A percentile compares a stretch with the other conserved stretches of the same genome.
Evolutionary conservation across 1,140 invertebrate genomes (phyloP).

Genomic region (Drosophila seguyi): DNA sequence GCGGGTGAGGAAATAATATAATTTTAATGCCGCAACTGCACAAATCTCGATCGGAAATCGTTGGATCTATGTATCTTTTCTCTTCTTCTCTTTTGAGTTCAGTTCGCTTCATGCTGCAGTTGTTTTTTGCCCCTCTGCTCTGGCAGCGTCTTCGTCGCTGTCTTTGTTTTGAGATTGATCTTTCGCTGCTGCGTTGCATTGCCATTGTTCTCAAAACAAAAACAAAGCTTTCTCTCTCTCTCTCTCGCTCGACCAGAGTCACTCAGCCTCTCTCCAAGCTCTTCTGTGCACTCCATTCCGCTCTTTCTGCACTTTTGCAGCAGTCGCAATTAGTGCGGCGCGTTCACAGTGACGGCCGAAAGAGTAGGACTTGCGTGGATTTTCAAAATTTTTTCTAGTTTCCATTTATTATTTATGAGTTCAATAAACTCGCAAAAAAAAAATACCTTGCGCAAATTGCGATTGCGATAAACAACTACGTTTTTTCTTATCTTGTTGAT

Average conservation of each 20-base stretch:
- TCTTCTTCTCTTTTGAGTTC: background rate
- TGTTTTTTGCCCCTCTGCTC: conserved; percentile 21
- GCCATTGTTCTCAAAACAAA: conserved; percentile 28
- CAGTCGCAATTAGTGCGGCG: conserved; percentile 62
- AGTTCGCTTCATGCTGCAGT: conserved; percentile 7
- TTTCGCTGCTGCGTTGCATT: conserved; percentile 16
- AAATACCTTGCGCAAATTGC: background rate
- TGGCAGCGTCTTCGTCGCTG: conserved; percentile 3
- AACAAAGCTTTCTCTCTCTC: conserved; percentile 26
- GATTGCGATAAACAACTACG: conserved; percentile 7
- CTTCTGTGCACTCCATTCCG: conserved; percentile 8
- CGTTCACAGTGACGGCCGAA: conserved; percentile 13
- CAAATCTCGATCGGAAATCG: conserved; percentile 37
- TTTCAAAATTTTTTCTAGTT: background rate
- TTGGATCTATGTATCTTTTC: conserved; percentile 37
- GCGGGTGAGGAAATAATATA: conserved; percentile 33
- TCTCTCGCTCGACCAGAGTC: background rate
- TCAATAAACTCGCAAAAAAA: conserved; percentile 14
- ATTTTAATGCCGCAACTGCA: conserved; percentile 36
- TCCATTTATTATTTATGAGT: background rate
- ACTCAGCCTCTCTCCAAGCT: conserved; percentile 15
- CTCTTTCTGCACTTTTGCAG: conserved; percentile 29
- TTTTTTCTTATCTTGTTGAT: conserved; percentile 16
- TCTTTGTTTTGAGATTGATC: conserved; percentile 30
- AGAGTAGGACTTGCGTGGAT: background rate